Base-by-base conservation (phyloP, 2,113 vertebrate species). In the Mola mola region DNA sequence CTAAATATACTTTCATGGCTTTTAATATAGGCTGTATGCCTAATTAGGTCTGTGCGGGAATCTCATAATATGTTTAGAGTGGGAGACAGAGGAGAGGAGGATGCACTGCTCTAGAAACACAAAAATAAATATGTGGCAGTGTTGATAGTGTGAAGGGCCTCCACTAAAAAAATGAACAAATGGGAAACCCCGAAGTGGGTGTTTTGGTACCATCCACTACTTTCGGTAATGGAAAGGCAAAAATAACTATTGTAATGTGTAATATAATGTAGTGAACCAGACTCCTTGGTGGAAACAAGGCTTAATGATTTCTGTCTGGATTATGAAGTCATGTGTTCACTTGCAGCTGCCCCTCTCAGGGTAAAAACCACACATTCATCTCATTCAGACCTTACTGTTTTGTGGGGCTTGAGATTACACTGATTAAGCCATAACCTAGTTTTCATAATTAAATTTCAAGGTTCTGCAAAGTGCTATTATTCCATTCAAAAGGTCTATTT, bases 241-340 rank as follows among this genome's bases (percentile, higher is more conserved):
- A 40, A 17, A 40, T 17, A n/a, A 16, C 37, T n/a, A 8, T 17
- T 40, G 15, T 17, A 40, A 40, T 40, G 37, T n/a, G 6, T 16
- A n/a, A 40, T 40, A n/a, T 17, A 40, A 40, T 17, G 12, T 13
- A 16, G 15, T 16, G 37, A 25, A 25, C 12, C 21, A 29, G n/a
- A 15, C 16, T 16, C 2, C 46, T 17, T 40, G 15, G 37, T 19
- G 37, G 37, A 40, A 40, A 17, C 37, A 40, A 40, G 4, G 37
- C n/a, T 17, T 72, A 72, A 75, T 60, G 44, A 62, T 47, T 31
- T 68, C 48, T 55, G 69, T 24, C 38, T 60, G 42, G 62, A 60
- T 75, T 10, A 52, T 78, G 57, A 79, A 64, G 77, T 83, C 75
- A 75, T 81, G 16, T 31, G 72, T 74, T 69, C 72, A 56, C 70